These are phyloP conservation scores for Proales similis DNA, from an alignment of 1,140 invertebrate genomes.

Conservation along the genomic window DNA sequence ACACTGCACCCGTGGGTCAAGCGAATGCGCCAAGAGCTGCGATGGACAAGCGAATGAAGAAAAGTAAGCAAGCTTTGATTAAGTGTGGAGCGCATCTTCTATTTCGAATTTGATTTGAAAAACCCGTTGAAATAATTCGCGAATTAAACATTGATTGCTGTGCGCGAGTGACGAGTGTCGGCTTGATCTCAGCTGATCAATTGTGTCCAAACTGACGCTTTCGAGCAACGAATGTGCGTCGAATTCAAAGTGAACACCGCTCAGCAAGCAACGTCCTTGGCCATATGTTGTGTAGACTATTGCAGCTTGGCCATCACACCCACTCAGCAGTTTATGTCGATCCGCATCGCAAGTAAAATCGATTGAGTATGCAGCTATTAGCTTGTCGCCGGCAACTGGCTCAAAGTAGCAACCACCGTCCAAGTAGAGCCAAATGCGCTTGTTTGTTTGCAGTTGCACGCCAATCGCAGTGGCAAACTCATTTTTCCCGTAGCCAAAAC, in stretches of 20 bases:
- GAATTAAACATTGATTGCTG: slow-evolving; percentile 10
- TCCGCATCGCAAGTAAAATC: background rate
- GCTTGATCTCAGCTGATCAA: slow-evolving; percentile 6
- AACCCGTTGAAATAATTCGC: background rate
- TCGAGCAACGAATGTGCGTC: background rate
- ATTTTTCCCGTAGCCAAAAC: slow-evolving; percentile 16
- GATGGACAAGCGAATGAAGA: too few relatives aligned
- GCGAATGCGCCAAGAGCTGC: too few relatives aligned
- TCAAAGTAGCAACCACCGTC: background rate
- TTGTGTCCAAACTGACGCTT: slow-evolving; percentile 9
- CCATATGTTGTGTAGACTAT: slow-evolving; percentile 42
- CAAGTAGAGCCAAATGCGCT: background rate
- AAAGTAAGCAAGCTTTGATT: too few relatives aligned
- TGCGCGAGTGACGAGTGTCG: too few relatives aligned
- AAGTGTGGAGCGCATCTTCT: background rate
- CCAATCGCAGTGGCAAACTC: background rate
- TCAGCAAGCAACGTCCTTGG: slow-evolving; percentile 42
- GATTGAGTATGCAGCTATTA: background rate
- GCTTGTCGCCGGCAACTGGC: background rate
- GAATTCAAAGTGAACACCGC: slow-evolving; percentile 43
- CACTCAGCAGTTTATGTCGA: background rate
- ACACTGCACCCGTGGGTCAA: too few relatives aligned
- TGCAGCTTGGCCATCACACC: slow-evolving; percentile 36
- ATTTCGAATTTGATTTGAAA: background rate
- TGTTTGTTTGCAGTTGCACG: background rate